These are phyloP conservation scores for Chrysemys picta DNA, from an alignment of 2,113 vertebrate species.

Conservation along the genomic window DNA sequence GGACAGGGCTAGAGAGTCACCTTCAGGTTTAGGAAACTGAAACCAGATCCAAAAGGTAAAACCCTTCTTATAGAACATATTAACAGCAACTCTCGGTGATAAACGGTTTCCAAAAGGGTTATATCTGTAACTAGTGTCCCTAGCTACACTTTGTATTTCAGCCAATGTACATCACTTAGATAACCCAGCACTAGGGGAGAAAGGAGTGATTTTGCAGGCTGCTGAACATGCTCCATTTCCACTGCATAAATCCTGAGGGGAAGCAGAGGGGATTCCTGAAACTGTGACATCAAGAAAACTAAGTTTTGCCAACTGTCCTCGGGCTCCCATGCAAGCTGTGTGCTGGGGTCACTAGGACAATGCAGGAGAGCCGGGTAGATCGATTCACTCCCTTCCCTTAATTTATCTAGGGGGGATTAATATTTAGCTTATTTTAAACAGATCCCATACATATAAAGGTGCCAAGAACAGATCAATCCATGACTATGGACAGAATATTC, in stretches of 20 bases:
- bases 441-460: neutral
- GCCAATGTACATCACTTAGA: neutral
- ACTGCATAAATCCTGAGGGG: neutral
- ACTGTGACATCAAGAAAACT: neutral
- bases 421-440: slow-evolving; percentile 16
- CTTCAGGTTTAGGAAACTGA: neutral
- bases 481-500: neutral
- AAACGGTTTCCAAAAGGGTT: neutral
- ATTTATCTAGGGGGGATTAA: neutral
- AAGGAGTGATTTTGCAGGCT: neutral
- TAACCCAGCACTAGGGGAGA: neutral
- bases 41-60: neutral
- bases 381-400: neutral
- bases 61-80: slow-evolving; percentile 2
- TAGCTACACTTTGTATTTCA: neutral
- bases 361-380: slow-evolving; percentile 10
- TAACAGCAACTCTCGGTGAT: slow-evolving; percentile 1
- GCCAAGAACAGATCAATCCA: neutral
- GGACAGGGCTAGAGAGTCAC: neutral
- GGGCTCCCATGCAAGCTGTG: neutral
- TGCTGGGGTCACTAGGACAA: slow-evolving; percentile 1
- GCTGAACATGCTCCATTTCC: neutral
- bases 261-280: neutral
- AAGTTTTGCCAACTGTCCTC: neutral
- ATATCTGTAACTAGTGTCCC: neutral